Percentiles rank a stretch among this genome's conserved stretches.
Evolutionary conservation across 2,888 invertebrate genomes (phyloP).

Genomic region (Sinopyrophorus schimmeli): DNA sequence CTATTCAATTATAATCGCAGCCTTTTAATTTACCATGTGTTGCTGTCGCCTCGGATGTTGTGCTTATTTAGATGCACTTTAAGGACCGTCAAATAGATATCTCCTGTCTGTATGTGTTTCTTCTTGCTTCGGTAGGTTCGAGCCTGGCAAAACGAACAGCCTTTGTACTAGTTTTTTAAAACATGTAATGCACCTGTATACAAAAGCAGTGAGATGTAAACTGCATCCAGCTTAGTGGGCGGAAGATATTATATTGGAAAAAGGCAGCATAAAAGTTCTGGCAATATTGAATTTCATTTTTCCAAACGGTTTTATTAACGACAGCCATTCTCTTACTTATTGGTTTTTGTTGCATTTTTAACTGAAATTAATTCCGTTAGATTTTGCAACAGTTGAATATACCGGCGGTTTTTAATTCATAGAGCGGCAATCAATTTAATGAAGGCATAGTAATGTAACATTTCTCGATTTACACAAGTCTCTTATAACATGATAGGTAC

Average conservation of each 20-base stretch:
- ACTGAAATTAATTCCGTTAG: no score
- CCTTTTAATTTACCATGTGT: no score
- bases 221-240: conserved; percentile 31
- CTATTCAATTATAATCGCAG: no score
- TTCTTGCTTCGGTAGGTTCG: conserved; percentile 25
- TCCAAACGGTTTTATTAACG: conserved; percentile 1
- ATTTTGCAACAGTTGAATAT: no score
- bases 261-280: conserved; percentile 22
- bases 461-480: no score
- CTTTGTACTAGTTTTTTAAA: conserved; percentile 37
- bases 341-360: no score
- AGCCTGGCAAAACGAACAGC: conserved; percentile 30
- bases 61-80: conserved; percentile 2
- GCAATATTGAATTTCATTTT: conserved; percentile 8
- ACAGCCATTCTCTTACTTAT: no score
- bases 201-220: conserved; percentile 33
- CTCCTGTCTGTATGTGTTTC: conserved; percentile 14
- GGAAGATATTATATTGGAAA: conserved; percentile 31
- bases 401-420: no score
- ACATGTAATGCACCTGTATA: conserved; percentile 39
- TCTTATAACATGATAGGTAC: no score
- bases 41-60: conserved; percentile 1
- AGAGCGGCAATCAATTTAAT: no score
- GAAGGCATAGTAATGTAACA: no score
- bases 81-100: conserved; percentile 2